phyloP scores from a whole-genome alignment of 2,888 invertebrate genomes.

The Drosophila maculinotata region DNA sequence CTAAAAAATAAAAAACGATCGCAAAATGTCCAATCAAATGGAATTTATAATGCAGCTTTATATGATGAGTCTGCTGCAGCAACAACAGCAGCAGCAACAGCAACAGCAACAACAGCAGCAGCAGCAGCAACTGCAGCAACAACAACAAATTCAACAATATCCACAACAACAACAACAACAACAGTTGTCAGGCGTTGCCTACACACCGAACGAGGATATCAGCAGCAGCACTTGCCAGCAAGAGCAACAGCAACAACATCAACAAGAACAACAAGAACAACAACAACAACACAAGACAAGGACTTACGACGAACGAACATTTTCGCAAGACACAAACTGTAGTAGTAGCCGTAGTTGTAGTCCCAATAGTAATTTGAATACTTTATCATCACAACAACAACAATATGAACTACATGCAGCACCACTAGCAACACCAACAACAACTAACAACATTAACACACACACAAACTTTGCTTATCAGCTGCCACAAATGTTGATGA shows the following conservation, averaged over 20 bases:
- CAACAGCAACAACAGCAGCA: conserved; percentile 67
- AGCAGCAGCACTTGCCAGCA: conserved; percentile 65
- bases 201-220: conserved; percentile 74
- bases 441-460: conserved; percentile 51
- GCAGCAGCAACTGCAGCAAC: conserved; percentile 40
- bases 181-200: conserved; percentile 39
- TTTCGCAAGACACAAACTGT: conserved; percentile 83
- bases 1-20: conserved; percentile 24
- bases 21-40: conserved; percentile 83
- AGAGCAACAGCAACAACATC: conserved; percentile 32
- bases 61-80: conserved; percentile 84
- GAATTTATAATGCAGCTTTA: conserved; percentile 84
- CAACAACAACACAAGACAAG: conserved; percentile 64
- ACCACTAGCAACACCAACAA: conserved; percentile 57
- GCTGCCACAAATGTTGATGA: conserved; percentile 78
- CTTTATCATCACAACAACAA: conserved; percentile 47
- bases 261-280: too few relatives aligned
- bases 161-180: conserved; percentile 40
- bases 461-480: conserved; percentile 38
- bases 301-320: conserved; percentile 76
- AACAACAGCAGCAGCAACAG: conserved; percentile 80
- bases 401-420: conserved; percentile 49
- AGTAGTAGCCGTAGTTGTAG: conserved; percentile 85
- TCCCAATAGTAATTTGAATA: conserved; percentile 84
- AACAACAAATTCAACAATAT: conserved; percentile 24